Evolutionary conservation across 2,797 vertebrate genomes (phyloP).

Genomic region (Sylvia borin): DNA sequence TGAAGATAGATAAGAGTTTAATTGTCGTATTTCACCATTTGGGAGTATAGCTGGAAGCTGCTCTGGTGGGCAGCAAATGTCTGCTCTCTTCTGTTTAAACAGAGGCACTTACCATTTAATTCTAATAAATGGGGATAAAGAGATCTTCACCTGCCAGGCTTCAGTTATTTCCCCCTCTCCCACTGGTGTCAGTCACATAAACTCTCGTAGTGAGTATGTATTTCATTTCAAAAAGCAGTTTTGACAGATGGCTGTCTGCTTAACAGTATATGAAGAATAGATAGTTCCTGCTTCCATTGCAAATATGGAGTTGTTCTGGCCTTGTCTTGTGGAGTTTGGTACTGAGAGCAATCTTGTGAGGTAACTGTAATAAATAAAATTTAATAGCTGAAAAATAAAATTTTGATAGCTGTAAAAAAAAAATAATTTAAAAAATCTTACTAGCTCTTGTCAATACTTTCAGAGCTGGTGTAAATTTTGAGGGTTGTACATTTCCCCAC

Average conservation of each 20-base stretch:
- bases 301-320: background rate
- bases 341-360: background rate
- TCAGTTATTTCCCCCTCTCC: background rate
- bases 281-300: background rate
- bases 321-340: background rate
- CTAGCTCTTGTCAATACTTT: background rate
- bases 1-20: conserved; percentile 5
- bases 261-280: background rate
- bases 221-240: background rate
- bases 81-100: background rate
- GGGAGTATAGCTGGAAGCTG: background rate
- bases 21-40: background rate
- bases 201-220: background rate
- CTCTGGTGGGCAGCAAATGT: background rate
- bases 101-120: conserved; percentile 7
- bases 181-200: background rate
- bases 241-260: background rate
- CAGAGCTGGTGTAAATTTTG: background rate
- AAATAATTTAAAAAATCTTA: background rate
- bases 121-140: background rate
- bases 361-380: background rate
- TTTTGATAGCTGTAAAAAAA: no score
- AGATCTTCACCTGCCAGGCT: background rate
- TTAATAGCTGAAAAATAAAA: no score
- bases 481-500: background rate